phyloP scores from a whole-genome alignment of 1,140 invertebrate genomes.

The Metopolophium dirhodum region DNA sequence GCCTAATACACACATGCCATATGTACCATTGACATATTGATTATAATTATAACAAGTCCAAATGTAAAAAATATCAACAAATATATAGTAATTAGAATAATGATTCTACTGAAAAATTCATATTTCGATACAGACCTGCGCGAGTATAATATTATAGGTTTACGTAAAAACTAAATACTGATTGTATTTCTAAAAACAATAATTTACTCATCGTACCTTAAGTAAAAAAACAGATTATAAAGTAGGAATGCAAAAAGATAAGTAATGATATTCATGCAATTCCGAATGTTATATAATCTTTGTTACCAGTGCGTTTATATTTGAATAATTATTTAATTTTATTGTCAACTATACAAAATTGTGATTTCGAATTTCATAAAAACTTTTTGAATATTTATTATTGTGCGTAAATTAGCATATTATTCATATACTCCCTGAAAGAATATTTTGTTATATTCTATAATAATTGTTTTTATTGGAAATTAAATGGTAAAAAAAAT shows the following conservation, averaged over 20 bases:
- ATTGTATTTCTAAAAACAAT: not conserved
- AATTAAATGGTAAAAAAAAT: not conserved
- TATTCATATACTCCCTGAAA: not conserved
- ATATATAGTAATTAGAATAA: not conserved
- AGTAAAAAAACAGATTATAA: not conserved
- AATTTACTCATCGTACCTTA: not conserved
- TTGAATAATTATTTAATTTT: constrained; percentile 7
- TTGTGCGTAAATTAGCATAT: not conserved
- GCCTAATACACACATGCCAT: too few relatives aligned
- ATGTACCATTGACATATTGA: not conserved
- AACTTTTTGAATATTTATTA: constrained; percentile 1
- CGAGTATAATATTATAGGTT: not conserved
- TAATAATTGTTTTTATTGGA: not conserved
- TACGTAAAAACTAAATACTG: not conserved
- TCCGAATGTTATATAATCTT: not conserved
- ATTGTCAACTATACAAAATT: not conserved
- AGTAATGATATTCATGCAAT: not conserved
- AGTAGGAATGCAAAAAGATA: not conserved
- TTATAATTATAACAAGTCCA: not conserved
- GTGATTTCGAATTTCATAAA: not conserved
- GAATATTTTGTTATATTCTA: not conserved
- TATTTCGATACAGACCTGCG: too few relatives aligned
- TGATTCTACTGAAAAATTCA: not conserved
- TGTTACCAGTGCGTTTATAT: not conserved
- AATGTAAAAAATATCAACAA: not conserved